Conservation (phyloP, 2,888 invertebrate species). For the Temnothorax unifasciatus region DNA sequence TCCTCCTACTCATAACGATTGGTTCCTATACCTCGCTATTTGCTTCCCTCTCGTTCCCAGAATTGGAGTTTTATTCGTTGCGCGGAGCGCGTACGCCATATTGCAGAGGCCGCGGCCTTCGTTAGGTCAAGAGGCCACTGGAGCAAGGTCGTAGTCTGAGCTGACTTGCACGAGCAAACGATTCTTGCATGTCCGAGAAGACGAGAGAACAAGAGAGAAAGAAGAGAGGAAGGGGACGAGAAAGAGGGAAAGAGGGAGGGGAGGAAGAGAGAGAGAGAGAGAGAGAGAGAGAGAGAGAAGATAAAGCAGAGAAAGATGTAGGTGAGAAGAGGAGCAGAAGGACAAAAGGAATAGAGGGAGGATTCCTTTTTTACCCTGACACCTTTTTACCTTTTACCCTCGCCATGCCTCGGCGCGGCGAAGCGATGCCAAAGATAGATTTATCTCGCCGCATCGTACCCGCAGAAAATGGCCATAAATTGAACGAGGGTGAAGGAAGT, state of each 20-base stretch:
- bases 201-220: constrained; percentile 19
- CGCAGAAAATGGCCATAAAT: constrained; percentile 51
- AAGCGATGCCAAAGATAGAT: constrained; percentile 33
- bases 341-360: not conserved
- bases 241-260: not conserved
- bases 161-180: constrained; percentile 64
- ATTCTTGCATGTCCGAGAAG: constrained; percentile 54
- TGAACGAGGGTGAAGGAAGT: constrained; percentile 40
- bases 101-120: constrained; percentile 62
- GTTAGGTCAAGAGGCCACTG: constrained; percentile 77
- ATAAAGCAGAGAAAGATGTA: constrained; percentile 45
- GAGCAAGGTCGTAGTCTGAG: constrained; percentile 73
- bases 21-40: constrained; percentile 9
- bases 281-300: not conserved
- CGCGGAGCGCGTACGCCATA: constrained; percentile 58
- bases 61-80: constrained; percentile 66
- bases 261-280: not conserved
- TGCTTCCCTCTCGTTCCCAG: not conserved
- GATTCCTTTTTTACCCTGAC: constrained; percentile 23
- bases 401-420: not conserved
- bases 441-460: constrained; percentile 41
- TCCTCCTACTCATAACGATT: not conserved
- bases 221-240: not conserved
- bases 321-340: constrained; percentile 20
- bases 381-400: constrained; percentile 24